phyloP scores from a whole-genome alignment of 2,113 vertebrate genomes.

The Oncorhynchus clarkii region DNA sequence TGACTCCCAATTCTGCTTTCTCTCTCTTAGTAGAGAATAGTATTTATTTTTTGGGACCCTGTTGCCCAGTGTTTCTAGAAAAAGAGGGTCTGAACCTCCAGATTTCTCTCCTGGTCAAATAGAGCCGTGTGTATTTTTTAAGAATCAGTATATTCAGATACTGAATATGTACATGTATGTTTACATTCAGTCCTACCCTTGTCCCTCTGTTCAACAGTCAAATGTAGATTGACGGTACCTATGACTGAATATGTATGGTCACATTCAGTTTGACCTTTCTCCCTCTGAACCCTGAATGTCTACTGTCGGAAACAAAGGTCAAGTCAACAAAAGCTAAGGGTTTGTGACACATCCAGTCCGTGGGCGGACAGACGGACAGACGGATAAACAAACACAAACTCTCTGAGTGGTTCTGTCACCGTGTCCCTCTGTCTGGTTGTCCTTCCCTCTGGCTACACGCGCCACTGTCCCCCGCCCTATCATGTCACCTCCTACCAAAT shows the following conservation, averaged over 20 bases:
- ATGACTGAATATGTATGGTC: neutral
- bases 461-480: slow-evolving; percentile 1
- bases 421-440: too few species aligned
- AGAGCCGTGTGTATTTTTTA: too few species aligned
- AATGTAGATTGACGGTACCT: neutral
- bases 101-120: too few species aligned
- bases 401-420: too few species aligned
- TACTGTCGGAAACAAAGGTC: neutral
- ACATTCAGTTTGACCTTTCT: slow-evolving; percentile 7
- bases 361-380: slow-evolving; percentile 29
- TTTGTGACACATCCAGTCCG: slow-evolving; percentile 24
- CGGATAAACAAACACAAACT: slow-evolving; percentile 41
- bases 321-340: slow-evolving; percentile 7
- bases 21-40: too few species aligned
- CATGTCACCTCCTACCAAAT: slow-evolving; percentile 3
- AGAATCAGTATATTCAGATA: neutral
- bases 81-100: too few species aligned
- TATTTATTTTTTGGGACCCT: too few species aligned
- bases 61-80: too few species aligned
- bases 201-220: neutral
- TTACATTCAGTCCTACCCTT: neutral
- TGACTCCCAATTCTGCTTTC: too few species aligned
- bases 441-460: too few species aligned
- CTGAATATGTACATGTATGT: neutral
- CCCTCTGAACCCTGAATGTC: slow-evolving; percentile 19